phyloP scores from a whole-genome alignment of 2,113 vertebrate genomes.

The Nerophis lumbriciformis region DNA sequence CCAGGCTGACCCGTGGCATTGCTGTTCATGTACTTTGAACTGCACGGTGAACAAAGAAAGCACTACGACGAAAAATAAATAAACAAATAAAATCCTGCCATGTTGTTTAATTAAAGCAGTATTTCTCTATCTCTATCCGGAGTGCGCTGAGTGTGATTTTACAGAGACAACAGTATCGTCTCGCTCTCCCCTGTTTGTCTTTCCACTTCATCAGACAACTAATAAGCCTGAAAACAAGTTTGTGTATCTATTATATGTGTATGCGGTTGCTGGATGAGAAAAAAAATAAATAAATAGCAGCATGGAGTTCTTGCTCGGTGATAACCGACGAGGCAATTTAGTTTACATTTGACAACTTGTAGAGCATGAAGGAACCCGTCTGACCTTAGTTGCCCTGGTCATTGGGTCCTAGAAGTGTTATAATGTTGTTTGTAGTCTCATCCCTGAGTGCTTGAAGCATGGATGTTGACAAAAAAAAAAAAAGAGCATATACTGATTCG shows the following conservation, averaged over 20 bases:
- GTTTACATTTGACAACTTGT: too few relatives aligned
- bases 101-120: slow-evolving; percentile 18
- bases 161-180: slow-evolving; percentile 5
- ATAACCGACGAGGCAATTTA: too few relatives aligned
- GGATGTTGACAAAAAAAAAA: too few relatives aligned
- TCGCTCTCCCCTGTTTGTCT: slow-evolving; percentile 40
- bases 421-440: too few relatives aligned
- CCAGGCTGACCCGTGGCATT: background rate
- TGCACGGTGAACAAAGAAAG: background rate
- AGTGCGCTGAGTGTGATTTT: slow-evolving; percentile 6
- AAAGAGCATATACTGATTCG: too few relatives aligned
- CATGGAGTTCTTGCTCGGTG: background rate
- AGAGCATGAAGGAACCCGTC: too few relatives aligned
- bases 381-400: too few relatives aligned
- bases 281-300: too few relatives aligned
- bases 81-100: background rate
- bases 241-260: slow-evolving; percentile 21
- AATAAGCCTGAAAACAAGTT: slow-evolving; percentile 53
- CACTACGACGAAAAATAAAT: background rate
- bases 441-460: too few relatives aligned
- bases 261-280: background rate
- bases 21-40: background rate
- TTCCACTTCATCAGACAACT: slow-evolving; percentile 43
- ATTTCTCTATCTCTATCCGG: background rate
- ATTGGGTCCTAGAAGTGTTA: too few relatives aligned